Conservation (phyloP, 1,140 invertebrate genomes). For the Acyrthosiphon pisum region DNA sequence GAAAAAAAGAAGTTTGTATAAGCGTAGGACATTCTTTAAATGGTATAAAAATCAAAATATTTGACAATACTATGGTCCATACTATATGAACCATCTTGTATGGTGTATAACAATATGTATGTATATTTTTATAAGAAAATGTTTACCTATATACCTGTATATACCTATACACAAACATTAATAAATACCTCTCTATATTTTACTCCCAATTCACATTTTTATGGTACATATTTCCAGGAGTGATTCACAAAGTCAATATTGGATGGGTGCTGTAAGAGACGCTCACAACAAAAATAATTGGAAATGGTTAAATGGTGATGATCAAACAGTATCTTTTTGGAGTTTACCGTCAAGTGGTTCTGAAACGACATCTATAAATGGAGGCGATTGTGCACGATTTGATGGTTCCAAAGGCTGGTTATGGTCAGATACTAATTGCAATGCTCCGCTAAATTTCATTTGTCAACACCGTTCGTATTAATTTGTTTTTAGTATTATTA, state of each 20-base stretch:
- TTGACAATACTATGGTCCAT: neutral
- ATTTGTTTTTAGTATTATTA: slow-evolving; percentile 19
- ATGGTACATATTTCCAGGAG: slow-evolving; percentile 67
- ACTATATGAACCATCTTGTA: neutral
- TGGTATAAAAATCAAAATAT: neutral
- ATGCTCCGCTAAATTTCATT: slow-evolving; percentile 85
- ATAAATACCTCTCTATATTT: neutral
- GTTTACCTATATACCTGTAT: neutral
- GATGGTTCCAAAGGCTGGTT: slow-evolving; percentile 94
- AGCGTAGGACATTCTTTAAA: neutral
- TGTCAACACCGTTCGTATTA: slow-evolving; percentile 88
- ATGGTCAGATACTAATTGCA: slow-evolving; percentile 92
- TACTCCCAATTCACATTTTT: neutral
- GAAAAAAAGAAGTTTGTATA: neutral
- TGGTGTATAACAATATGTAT: neutral
- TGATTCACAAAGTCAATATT: slow-evolving; percentile 90
- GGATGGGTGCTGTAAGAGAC: slow-evolving; percentile 90
- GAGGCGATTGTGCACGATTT: slow-evolving; percentile 87
- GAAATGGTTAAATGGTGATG: slow-evolving; percentile 89
- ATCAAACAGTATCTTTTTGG: slow-evolving; percentile 92
- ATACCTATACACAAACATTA: neutral
- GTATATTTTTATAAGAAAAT: neutral
- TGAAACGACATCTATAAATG: slow-evolving; percentile 59
- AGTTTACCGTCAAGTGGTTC: slow-evolving; percentile 76
- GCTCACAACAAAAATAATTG: slow-evolving; percentile 79